These are phyloP conservation scores for Chiloscyllium punctatum DNA, from an alignment of 2,797 vertebrate species.

Conservation along the genomic window DNA sequence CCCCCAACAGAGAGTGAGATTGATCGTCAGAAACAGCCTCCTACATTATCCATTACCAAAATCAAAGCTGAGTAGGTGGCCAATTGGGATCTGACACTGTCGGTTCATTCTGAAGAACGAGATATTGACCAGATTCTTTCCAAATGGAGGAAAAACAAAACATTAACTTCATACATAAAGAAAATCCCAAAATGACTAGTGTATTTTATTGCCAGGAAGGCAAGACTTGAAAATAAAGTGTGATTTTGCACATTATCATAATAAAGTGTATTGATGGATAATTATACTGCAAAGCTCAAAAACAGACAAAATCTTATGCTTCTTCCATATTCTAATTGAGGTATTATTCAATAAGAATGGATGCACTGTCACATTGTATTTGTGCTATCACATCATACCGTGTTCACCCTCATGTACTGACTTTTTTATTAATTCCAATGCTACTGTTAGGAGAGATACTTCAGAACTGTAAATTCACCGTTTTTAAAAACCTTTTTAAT, in stretches of 20 bases:
- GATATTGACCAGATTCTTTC: neutral
- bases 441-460: neutral
- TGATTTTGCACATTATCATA: neutral
- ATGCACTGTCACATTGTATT: neutral
- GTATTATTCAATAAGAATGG: neutral
- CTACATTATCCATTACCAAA: neutral
- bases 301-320: neutral
- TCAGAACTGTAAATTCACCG: neutral
- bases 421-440: neutral
- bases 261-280: neutral
- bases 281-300: neutral
- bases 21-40: neutral
- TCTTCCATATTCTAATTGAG: neutral
- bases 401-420: no score
- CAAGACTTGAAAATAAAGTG: neutral
- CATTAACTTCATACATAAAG: neutral
- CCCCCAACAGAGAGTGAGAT: no score
- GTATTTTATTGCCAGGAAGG: neutral
- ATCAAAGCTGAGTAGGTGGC: neutral
- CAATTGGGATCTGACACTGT: neutral
- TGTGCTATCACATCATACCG: neutral
- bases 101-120: neutral
- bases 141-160: neutral
- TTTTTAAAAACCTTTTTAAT: neutral
- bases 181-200: neutral